Percentiles rank a stretch among this genome's conserved stretches.
Evolutionary conservation across 2,888 invertebrate species (phyloP).

Genomic region (Parasteatoda lunata): DNA sequence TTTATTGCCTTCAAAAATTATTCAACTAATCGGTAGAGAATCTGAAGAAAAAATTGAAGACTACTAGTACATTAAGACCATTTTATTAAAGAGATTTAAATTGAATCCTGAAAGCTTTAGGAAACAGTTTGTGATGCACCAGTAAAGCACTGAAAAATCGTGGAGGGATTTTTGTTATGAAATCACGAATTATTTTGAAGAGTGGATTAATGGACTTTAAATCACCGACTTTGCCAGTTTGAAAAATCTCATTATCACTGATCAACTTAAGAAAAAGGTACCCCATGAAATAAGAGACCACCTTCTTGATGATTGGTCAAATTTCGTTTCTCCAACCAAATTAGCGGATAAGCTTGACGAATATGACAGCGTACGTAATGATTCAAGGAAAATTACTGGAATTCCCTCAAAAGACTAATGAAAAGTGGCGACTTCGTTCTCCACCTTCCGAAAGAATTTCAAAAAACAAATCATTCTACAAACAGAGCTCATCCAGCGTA

Average conservation of each 20-base stretch:
- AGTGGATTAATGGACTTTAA: slow-evolving; percentile 1
- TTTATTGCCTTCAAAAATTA: no score
- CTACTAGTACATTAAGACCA: no score
- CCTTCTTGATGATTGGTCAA: slow-evolving; percentile 10
- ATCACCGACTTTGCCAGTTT: neutral
- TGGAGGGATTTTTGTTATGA: slow-evolving; percentile 7
- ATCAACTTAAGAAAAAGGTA: slow-evolving; percentile 17
- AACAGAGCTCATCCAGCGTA: neutral
- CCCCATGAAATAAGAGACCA: slow-evolving; percentile 8
- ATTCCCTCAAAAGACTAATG: slow-evolving; percentile 4
- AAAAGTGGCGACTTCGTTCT: neutral
- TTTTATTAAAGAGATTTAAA: no score
- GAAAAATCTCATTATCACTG: slow-evolving; percentile 19
- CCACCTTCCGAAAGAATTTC: neutral
- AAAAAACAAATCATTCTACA: neutral
- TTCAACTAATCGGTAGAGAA: no score
- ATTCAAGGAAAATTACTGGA: neutral
- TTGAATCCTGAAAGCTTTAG: no score
- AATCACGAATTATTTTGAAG: neutral
- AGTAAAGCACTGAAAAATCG: neutral
- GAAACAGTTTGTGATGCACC: no score
- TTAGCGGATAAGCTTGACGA: slow-evolving; percentile 16
- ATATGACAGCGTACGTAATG: neutral
- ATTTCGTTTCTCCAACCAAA: slow-evolving; percentile 6
- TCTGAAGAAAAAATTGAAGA: no score